Conservation (phyloP, 2,113 vertebrate genomes). For the Callorhinus ursinus region DNA sequence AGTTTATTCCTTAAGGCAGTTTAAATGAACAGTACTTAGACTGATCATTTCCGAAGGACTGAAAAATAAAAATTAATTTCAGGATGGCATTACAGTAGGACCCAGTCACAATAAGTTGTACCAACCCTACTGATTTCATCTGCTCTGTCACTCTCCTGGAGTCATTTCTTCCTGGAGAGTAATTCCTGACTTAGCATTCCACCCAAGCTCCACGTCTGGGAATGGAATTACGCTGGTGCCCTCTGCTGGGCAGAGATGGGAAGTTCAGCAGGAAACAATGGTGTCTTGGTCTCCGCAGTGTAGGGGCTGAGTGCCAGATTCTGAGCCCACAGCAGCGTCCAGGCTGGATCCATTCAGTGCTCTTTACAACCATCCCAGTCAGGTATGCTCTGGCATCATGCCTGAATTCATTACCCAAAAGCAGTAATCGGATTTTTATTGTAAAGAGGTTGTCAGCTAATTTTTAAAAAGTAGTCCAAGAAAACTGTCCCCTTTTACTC, state of each 20-base stretch:
- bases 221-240: constrained; percentile 77
- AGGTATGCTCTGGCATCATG: constrained; percentile 41
- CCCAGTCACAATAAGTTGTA: neutral
- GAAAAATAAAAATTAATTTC: constrained; percentile 51
- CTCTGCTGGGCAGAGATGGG: constrained; percentile 63
- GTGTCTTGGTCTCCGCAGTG: neutral
- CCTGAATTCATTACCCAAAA: constrained; percentile 57
- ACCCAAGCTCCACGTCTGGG: neutral
- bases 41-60: neutral
- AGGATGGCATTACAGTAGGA: neutral
- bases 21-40: neutral
- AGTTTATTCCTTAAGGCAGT: neutral
- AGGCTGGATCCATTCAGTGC: constrained; percentile 5
- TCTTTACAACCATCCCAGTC: neutral
- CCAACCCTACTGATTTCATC: neutral
- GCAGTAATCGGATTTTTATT: constrained; percentile 55
- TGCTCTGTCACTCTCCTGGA: neutral
- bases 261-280: constrained; percentile 69
- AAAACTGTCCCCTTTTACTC: neutral
- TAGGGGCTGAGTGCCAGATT: neutral
- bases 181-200: neutral
- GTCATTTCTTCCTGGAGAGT: neutral
- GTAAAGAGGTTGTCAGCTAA: constrained; percentile 36
- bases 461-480: constrained; percentile 56
- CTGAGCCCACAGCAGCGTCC: neutral